These are phyloP conservation scores for Eumaeus atala DNA, from an alignment of 1,140 invertebrate genomes.

Conservation along the genomic window DNA sequence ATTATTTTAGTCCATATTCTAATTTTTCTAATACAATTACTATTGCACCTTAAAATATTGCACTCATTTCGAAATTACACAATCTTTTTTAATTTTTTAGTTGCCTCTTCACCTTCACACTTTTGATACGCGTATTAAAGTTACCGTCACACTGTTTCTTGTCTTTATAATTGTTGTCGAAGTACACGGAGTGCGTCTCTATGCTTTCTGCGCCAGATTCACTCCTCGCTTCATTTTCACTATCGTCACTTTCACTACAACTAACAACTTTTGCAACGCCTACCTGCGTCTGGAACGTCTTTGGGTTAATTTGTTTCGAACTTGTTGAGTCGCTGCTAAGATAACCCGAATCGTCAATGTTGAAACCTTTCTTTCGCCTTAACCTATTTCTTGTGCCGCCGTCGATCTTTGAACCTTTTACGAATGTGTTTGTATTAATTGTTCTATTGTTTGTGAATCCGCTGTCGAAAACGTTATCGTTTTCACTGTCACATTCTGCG, in stretches of 20 bases:
- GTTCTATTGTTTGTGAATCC: constrained; percentile 18
- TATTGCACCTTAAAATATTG: constrained; percentile 37
- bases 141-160: constrained; percentile 33
- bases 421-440: constrained; percentile 59
- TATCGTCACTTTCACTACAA: constrained; percentile 80
- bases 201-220: constrained; percentile 89
- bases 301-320: constrained; percentile 67
- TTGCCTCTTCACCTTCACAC: constrained; percentile 38
- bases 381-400: constrained; percentile 34
- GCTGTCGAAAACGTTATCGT: constrained; percentile 15
- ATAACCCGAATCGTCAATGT: constrained; percentile 80
- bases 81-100: constrained; percentile 24
- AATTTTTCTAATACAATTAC: constrained; percentile 14
- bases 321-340: constrained; percentile 84
- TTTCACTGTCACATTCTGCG: background rate
- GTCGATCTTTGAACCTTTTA: constrained; percentile 40
- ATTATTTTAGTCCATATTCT: constrained; percentile 4
- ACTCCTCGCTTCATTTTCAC: constrained; percentile 85
- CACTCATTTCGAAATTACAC: constrained; percentile 18
- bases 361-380: constrained; percentile 48
- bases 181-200: constrained; percentile 88
- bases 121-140: constrained; percentile 31
- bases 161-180: constrained; percentile 76
- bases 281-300: constrained; percentile 50
- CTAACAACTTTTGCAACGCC: constrained; percentile 63